A percentile compares a stretch with the other conserved stretches of the same genome.
Conservation (phyloP, 1,140 invertebrate genomes). For the Zeugodacus cucurbitae region DNA sequence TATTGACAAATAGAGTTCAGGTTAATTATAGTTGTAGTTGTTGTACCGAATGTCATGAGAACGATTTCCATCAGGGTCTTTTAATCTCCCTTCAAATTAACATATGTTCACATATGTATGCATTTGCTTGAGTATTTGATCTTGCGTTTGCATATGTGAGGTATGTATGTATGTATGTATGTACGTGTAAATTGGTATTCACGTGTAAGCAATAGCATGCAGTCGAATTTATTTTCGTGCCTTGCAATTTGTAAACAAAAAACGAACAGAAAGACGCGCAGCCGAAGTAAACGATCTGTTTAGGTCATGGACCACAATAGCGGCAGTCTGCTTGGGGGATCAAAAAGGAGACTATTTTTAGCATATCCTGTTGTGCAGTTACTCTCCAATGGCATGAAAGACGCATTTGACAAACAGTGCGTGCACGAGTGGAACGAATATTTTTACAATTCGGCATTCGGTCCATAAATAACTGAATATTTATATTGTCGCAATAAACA, state of each 20-base stretch:
- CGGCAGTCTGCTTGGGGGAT: constrained; percentile 22
- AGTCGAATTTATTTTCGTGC: constrained; percentile 3
- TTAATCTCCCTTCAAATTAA: too few species aligned
- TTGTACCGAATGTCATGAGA: too few species aligned
- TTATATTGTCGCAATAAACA: background rate
- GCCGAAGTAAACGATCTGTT: background rate
- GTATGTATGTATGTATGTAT: background rate
- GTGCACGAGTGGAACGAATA: background rate
- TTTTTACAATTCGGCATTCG: background rate
- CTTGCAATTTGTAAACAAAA: constrained; percentile 4
- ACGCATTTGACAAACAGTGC: background rate
- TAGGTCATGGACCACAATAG: constrained; percentile 14
- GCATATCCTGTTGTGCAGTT: background rate
- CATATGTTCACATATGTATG: too few species aligned
- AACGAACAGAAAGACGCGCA: background rate
- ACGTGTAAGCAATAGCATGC: background rate
- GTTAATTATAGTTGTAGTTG: too few species aligned
- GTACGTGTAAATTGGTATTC: background rate
- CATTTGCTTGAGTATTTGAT: too few species aligned
- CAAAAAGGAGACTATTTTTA: constrained; percentile 24
- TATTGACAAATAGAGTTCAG: too few species aligned
- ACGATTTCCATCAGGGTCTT: too few species aligned
- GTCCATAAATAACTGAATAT: background rate
- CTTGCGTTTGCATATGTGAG: too few species aligned
- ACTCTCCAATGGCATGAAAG: background rate